Conservation (phyloP, 2,113 vertebrate genomes). For the Ophiodon elongatus region DNA sequence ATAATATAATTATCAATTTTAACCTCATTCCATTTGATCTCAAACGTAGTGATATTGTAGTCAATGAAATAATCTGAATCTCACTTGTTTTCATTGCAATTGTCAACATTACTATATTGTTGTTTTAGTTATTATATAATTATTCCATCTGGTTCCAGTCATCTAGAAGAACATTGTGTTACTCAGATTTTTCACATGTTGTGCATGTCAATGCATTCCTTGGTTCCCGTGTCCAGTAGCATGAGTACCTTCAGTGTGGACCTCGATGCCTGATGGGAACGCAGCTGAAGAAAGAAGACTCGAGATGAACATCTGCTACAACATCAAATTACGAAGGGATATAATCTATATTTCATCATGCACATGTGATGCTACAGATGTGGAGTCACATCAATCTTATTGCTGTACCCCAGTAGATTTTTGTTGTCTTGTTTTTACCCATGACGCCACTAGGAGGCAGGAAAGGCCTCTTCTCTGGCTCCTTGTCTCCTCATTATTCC, state of each 20-base stretch:
- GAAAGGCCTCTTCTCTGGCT: conserved; percentile 51
- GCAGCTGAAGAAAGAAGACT: not conserved
- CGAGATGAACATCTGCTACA: not conserved
- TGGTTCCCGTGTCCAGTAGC: not conserved
- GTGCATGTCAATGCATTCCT: not conserved
- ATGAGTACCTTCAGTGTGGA: not conserved
- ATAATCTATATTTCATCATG: not conserved
- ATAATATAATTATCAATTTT: no score
- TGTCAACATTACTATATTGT: not conserved
- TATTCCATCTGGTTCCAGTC: not conserved
- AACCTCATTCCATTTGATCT: no score
- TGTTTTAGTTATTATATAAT: not conserved
- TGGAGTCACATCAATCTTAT: not conserved
- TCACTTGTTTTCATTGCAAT: not conserved
- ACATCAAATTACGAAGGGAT: not conserved
- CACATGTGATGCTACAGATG: not conserved
- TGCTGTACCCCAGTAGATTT: not conserved
- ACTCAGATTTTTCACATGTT: not conserved
- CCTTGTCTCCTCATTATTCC: not conserved
- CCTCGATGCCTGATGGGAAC: not conserved
- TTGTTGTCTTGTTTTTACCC: not conserved
- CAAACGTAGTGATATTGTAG: not conserved
- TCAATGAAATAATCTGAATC: not conserved
- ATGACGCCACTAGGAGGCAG: conserved; percentile 80
- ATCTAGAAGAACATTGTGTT: not conserved